These are phyloP conservation scores for Neelides folsomi DNA, from an alignment of 2,888 invertebrate species.

Conservation along the genomic window DNA sequence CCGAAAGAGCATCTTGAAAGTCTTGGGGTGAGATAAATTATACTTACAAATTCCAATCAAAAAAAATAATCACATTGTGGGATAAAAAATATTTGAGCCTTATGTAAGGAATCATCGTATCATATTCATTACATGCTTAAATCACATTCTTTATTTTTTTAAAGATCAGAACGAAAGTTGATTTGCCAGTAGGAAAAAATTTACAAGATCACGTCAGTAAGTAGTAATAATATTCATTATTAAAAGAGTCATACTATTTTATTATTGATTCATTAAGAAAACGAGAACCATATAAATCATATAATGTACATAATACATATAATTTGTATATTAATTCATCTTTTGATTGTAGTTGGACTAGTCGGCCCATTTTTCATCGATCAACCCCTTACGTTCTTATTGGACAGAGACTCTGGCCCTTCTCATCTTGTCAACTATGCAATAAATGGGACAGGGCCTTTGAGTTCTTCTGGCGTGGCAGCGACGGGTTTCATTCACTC, in stretches of 20 bases:
- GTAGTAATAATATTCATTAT: background rate
- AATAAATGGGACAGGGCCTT: conserved; percentile 20
- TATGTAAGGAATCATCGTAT: background rate
- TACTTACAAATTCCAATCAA: background rate
- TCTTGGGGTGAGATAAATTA: conserved; percentile 13
- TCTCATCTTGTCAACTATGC: conserved; percentile 16
- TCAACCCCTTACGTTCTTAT: conserved; percentile 16
- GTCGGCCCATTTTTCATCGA: conserved; percentile 26
- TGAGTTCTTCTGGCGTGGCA: conserved; percentile 17
- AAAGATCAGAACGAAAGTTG: conserved; percentile 14
- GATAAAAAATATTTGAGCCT: background rate
- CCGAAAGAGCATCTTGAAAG: conserved; percentile 16
- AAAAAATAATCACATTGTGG: too few species aligned
- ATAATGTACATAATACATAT: too few species aligned
- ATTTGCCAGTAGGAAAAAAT: conserved; percentile 24
- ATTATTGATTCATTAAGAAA: too few species aligned
- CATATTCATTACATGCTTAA: background rate
- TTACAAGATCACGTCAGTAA: conserved; percentile 17
- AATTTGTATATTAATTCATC: too few species aligned
- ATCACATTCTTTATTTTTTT: background rate
- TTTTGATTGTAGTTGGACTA: conserved; percentile 11
- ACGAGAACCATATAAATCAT: too few species aligned
- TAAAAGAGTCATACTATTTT: too few species aligned
- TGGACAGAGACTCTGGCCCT: conserved; percentile 20
- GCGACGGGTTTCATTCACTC: conserved; percentile 20